phyloP scores from a whole-genome alignment of 2,113 vertebrate genomes.

The Candoia aspera region DNA sequence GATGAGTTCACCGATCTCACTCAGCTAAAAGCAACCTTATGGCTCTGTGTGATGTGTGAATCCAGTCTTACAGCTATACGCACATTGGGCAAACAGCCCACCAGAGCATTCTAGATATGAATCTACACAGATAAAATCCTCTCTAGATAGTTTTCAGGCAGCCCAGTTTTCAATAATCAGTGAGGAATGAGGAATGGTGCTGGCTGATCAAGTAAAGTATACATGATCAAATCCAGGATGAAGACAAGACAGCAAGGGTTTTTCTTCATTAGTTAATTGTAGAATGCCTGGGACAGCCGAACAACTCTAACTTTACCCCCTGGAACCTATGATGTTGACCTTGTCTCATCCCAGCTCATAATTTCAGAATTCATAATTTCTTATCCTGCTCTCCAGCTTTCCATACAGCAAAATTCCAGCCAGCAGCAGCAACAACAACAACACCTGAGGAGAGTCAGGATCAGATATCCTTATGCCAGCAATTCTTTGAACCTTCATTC shows the following conservation, averaged over 20 bases:
- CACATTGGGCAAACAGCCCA: neutral
- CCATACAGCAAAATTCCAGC: neutral
- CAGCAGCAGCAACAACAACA: neutral
- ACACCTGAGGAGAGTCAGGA: neutral
- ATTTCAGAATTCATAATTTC: neutral
- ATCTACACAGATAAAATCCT: neutral
- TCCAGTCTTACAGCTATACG: neutral
- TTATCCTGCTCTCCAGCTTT: neutral
- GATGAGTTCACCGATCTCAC: neutral
- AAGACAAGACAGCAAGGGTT: neutral
- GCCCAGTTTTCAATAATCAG: neutral
- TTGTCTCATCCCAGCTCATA: neutral
- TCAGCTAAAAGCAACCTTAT: neutral
- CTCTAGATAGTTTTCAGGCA: neutral
- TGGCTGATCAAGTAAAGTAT: neutral
- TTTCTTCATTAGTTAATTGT: neutral
- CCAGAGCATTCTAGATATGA: neutral
- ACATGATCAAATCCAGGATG: neutral
- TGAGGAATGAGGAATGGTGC: neutral
- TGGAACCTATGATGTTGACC: neutral
- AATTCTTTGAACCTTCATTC: neutral
- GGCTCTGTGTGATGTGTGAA: neutral
- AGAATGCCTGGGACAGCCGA: neutral
- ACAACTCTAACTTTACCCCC: neutral
- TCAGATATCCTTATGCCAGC: neutral